A percentile compares a stretch with the other conserved stretches of the same genome.
Evolutionary conservation across 1,140 invertebrate species (phyloP).

Genomic region (Leptonema lineaticorne): DNA sequence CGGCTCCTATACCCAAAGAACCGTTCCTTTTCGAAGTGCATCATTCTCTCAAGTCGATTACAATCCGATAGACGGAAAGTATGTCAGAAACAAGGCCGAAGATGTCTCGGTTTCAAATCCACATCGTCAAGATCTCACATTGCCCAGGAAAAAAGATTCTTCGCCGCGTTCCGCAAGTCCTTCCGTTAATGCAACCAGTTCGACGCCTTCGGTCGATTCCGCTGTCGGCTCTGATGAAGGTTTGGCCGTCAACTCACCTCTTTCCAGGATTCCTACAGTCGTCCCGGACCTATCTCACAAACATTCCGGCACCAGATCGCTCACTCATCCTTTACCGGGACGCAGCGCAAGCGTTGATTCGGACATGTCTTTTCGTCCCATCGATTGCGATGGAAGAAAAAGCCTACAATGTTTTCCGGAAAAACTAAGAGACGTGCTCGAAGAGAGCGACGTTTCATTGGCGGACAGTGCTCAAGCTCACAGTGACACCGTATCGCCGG

Average conservation of each 20-base stretch:
- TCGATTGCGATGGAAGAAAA: conserved; percentile 47
- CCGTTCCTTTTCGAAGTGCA: conserved; percentile 72
- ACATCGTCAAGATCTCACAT: conserved; percentile 48
- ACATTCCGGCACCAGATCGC: conserved; percentile 51
- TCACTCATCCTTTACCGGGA: conserved; percentile 55
- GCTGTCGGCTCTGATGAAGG: conserved; percentile 63
- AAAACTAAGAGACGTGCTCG: conserved; percentile 53
- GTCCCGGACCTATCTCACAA: conserved; percentile 48
- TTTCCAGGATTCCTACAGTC: conserved; percentile 38
- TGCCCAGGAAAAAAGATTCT: conserved; percentile 20
- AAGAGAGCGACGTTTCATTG: conserved; percentile 57
- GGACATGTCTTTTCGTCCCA: conserved; percentile 45
- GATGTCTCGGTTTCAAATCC: conserved; percentile 35
- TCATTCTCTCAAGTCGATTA: conserved; percentile 84
- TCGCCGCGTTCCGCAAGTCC: conserved; percentile 37
- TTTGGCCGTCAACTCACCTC: conserved; percentile 48
- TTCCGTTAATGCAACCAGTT: conserved; percentile 50
- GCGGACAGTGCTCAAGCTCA: conserved; percentile 55
- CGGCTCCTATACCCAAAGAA: conserved; percentile 60
- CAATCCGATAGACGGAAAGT: conserved; percentile 51
- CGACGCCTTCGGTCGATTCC: conserved; percentile 61
- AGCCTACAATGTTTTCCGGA: conserved; percentile 54
- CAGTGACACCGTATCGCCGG: conserved; percentile 53
- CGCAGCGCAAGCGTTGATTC: conserved; percentile 44
- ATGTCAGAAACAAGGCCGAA: conserved; percentile 46